Evolutionary conservation across 2,888 invertebrate genomes (phyloP).

Genomic region (Aphodius granarius): DNA sequence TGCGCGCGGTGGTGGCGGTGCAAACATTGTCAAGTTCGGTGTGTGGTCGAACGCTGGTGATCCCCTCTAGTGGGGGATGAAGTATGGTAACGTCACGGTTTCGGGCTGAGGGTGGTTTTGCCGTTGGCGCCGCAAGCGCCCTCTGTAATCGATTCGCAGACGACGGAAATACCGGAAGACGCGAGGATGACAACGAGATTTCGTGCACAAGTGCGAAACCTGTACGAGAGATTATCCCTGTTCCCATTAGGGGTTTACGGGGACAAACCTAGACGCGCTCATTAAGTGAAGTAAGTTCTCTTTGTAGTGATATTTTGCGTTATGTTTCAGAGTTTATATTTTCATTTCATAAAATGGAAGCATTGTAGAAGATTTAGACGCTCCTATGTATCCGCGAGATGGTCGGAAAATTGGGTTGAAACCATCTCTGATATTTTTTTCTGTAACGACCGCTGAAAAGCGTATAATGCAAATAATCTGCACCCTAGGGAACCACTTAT

Average conservation of each 20-base stretch:
- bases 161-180: background rate
- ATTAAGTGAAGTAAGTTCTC: background rate
- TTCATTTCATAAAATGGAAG: too few relatives aligned
- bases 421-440: background rate
- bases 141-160: background rate
- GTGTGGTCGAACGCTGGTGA: background rate
- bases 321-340: too few relatives aligned
- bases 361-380: too few relatives aligned
- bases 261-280: background rate
- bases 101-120: background rate
- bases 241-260: background rate
- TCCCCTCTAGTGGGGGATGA: background rate
- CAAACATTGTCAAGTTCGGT: background rate
- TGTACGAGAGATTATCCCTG: background rate
- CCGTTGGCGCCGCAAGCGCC: background rate
- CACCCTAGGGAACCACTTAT: background rate
- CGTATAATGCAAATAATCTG: background rate
- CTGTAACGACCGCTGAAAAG: background rate
- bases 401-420: too few relatives aligned
- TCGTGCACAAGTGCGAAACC: background rate
- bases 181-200: background rate
- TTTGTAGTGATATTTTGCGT: too few relatives aligned
- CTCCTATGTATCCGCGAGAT: too few relatives aligned
- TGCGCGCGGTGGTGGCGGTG: background rate
- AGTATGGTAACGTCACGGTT: background rate